Evolutionary conservation across 1,140 invertebrate species (phyloP), one percentile per base, ranked within the genome.

Genomic region (Oryzaephilus surinamensis): DNA sequence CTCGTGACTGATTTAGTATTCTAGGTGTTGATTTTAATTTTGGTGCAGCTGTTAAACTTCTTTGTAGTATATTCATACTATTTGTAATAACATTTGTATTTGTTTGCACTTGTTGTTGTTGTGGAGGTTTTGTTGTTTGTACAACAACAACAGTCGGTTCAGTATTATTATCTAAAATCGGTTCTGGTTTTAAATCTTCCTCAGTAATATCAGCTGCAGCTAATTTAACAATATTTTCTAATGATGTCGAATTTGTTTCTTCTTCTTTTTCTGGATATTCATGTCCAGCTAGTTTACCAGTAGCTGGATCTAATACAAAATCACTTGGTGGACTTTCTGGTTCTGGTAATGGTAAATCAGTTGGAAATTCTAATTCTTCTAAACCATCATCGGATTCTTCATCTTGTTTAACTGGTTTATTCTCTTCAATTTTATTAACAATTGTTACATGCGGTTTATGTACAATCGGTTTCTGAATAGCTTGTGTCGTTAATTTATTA

Each of bases 231-330:
- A 60, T 51, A 41, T 55, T 58, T 15, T 56, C 58, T 18, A 60
- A 35, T 10, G 34, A 16, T 28, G 20, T 39, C 15, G 28, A 27
- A 20, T 40, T 41, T 6, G 41, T 17, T 34, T 50, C 38, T 6
- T 38, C 50, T 43, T 48, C 43, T 52, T 65, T 38, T 29, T 51
- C 45, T 2, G 76, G 66, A 6, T 76, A 74, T 55, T 81, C 76
- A 38, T 68, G 59, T 13, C 74, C 76, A n/a, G 81, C 69, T 11
- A 81, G 70, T 41, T 74, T 69, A 7, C 81, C 79, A 1, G 78
- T 78, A 2, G 69, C 48, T 6, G 81, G 80, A 53, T 77, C 80
- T 24, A 84, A 60, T 6, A 76, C 76, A 23, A 82, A 73, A 23
- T 76, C 72, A 17, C 74, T 63, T 3, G 76, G 72, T 17, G 79